These are phyloP conservation scores for Ceratina australensis DNA, from an alignment of 1,140 invertebrate species.

Conservation along the genomic window DNA sequence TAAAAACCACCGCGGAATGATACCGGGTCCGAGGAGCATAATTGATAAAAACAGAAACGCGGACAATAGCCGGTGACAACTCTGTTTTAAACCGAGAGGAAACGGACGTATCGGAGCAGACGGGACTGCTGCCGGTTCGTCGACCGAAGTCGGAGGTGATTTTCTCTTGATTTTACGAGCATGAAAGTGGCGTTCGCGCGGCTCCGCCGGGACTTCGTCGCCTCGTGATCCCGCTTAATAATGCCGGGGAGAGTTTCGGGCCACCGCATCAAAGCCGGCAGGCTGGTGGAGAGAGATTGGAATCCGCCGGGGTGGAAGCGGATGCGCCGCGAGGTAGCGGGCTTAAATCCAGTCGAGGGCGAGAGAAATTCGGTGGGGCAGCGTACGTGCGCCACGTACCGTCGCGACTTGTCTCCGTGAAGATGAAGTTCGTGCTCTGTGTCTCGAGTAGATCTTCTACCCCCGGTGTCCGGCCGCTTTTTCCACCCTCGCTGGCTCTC, in stretches of 20 bases:
- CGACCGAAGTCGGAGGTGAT: background rate
- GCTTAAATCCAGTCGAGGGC: constrained; percentile 16
- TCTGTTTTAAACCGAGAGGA: background rate
- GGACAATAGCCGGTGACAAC: background rate
- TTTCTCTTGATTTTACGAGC: background rate
- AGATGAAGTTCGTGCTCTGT: constrained; percentile 60
- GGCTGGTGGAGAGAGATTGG: constrained; percentile 37
- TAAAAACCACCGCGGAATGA: no score
- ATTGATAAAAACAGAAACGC: background rate
- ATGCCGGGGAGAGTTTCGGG: constrained; percentile 37
- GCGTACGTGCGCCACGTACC: background rate
- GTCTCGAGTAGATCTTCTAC: constrained; percentile 66
- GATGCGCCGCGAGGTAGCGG: background rate
- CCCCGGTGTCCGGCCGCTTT: constrained; percentile 30
- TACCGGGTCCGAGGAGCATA: no score
- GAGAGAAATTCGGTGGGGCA: constrained; percentile 29
- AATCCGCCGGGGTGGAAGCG: constrained; percentile 37
- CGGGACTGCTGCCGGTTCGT: background rate
- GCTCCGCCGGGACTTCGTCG: constrained; percentile 10
- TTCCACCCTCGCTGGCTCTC: constrained; percentile 8
- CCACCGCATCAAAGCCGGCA: constrained; percentile 39
- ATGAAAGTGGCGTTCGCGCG: constrained; percentile 10
- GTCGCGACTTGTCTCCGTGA: constrained; percentile 13
- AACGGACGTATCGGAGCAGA: background rate
- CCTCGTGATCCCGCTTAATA: constrained; percentile 40